Evolutionary conservation across 2,888 invertebrate genomes (phyloP).

Genomic region (Metacarcinus magister): DNA sequence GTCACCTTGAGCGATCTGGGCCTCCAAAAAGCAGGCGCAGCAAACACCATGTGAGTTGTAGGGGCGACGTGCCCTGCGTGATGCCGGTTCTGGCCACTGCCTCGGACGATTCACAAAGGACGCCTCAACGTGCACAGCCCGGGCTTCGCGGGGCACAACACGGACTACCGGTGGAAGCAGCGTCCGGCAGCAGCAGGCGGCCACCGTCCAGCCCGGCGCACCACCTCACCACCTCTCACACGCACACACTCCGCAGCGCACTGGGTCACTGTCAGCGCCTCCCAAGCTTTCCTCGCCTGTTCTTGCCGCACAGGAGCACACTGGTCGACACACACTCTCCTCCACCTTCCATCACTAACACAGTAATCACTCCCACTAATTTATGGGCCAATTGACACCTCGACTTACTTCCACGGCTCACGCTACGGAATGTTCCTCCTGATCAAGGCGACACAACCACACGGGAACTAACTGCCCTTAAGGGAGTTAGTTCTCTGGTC

Average conservation of each 20-base stretch:
- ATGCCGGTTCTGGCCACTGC: not conserved
- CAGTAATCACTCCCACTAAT: constrained; percentile 47
- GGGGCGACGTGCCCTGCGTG: constrained; percentile 34
- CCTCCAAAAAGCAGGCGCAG: not conserved
- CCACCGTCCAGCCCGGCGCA: not conserved
- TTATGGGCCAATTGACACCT: constrained; percentile 18
- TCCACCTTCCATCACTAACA: constrained; percentile 39
- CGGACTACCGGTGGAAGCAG: not conserved
- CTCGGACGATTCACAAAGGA: not conserved
- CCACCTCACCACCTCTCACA: not conserved
- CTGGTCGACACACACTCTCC: constrained; percentile 9
- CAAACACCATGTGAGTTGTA: constrained; percentile 34
- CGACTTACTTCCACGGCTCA: constrained; percentile 57
- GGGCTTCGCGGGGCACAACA: constrained; percentile 35
- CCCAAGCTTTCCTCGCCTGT: constrained; percentile 3
- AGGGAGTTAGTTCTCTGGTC: not conserved
- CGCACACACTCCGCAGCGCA: constrained; percentile 47
- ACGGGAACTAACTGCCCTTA: not conserved
- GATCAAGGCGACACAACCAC: not conserved
- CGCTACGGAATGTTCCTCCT: not conserved
- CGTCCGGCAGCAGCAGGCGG: constrained; percentile 37
- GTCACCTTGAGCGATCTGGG: constrained; percentile 44
- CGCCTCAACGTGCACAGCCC: not conserved
- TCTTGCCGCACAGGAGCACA: constrained; percentile 34
- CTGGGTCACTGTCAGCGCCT: constrained; percentile 46